A percentile compares a stretch with the other conserved stretches of the same genome.
phyloP scores from a whole-genome alignment of 2,888 invertebrate genomes.

The Thera obeliscata region DNA sequence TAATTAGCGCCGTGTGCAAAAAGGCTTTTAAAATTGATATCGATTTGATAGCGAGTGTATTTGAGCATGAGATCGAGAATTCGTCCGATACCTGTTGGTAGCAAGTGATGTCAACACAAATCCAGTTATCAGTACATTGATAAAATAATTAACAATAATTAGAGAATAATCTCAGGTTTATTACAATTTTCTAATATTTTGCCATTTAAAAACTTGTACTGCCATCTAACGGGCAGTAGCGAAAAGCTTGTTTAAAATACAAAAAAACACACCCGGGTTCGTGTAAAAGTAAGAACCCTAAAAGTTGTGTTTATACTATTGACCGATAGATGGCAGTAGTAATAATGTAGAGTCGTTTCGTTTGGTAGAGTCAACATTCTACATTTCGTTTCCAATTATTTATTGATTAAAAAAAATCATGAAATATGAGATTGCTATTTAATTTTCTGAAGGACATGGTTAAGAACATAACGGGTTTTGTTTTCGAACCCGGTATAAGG shows the following conservation, averaged over 20 bases:
- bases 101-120: constrained; percentile 7
- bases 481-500: too few species aligned
- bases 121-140: constrained; percentile 22
- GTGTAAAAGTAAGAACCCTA: constrained; percentile 7
- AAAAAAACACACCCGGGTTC: not conserved
- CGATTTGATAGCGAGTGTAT: constrained; percentile 45
- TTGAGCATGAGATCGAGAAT: constrained; percentile 16
- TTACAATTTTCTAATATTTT: not conserved
- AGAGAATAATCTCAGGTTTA: not conserved
- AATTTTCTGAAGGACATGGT: too few species aligned
- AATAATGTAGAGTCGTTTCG: constrained; percentile 4
- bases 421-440: too few species aligned
- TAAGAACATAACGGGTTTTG: too few species aligned
- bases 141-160: constrained; percentile 24
- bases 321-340: constrained; percentile 58
- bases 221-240: constrained; percentile 59
- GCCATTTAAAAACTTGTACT: constrained; percentile 31
- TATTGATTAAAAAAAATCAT: too few species aligned
- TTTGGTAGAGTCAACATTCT: not conserved
- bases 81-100: constrained; percentile 10
- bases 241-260: not conserved
- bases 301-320: constrained; percentile 28
- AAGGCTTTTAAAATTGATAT: constrained; percentile 48
- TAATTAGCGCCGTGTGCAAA: constrained; percentile 55
- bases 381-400: not conserved